Base-by-base conservation (phyloP, 1,140 invertebrate species). In the Epicauta chinensis region DNA sequence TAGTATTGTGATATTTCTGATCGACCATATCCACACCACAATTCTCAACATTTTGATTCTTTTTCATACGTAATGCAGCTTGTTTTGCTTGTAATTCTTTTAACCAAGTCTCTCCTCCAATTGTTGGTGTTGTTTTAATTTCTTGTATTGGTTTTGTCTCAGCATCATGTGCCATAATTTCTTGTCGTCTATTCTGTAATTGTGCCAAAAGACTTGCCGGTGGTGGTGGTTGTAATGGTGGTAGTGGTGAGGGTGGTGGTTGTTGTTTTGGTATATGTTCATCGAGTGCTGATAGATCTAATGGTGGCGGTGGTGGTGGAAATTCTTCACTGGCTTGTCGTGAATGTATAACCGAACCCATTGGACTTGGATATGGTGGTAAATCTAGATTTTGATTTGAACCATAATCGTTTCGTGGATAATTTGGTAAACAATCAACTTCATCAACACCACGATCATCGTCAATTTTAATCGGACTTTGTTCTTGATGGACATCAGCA, bases 271-370 rank as follows among this genome's bases (percentile, higher is more conserved):
- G 64, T 3, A 79, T 66, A 60, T 82, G 70, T 49, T 80, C 75
- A 60, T 76, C 76, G 5, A 81, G 64, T 1, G 75, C 71, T 34
- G 75, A 78, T 59, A 84, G 71, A 51, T 88, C 84, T 36, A 88
- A 74, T 2, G 85, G 83, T 1, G 88, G 82, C 2, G 89, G 89
- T 23, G 89, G 89, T 13, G 89, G 89, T 30, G 89, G 89, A 60
- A 93, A 93, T 58, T 93, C 89, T 71, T 91, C 88, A 71, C 89
- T 91, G 0, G 85, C 79, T 70, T 93, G 89, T 48, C 88, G 76
- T 1, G 88, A 91, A 66, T 92, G 89, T 32, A 82, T 78, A 0
- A 79, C 81, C 2, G 86, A 89, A 57, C 78, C 78, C 44, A 82
- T 77, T 2, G 86, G 81, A 59, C 82, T 83, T 0, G 89, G 89